Evolutionary conservation across 2,113 vertebrate species (phyloP).

Genomic region (Setophaga petechia): DNA sequence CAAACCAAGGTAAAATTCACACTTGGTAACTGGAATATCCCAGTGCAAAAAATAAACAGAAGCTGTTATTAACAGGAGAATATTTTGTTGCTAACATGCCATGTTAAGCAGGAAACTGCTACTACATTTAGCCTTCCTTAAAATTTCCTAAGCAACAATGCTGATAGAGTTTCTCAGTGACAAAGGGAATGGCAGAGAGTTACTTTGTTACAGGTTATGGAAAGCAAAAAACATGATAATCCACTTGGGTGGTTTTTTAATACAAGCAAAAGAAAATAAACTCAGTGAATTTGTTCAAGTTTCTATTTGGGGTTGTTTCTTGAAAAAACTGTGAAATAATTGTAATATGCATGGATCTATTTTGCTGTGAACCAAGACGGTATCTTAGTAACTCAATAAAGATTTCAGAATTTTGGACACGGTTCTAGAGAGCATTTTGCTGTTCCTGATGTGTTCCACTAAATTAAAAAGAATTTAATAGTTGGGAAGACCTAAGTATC

Average conservation of each 20-base stretch:
- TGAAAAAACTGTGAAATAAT: background rate
- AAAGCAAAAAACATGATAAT: background rate
- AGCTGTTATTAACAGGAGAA: slow-evolving; percentile 43
- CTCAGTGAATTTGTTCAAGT: background rate
- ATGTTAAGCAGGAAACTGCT: background rate
- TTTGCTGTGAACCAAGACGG: background rate
- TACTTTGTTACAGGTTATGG: background rate
- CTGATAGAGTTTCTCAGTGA: background rate
- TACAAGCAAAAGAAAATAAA: background rate
- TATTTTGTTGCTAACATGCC: slow-evolving; percentile 13
- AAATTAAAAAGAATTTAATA: background rate
- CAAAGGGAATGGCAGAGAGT: background rate
- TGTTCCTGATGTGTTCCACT: background rate
- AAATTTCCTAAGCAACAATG: background rate
- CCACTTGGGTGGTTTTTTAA: background rate
- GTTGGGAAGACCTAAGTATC: background rate
- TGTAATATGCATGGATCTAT: background rate
- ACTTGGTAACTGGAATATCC: slow-evolving; percentile 16
- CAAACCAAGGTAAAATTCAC: background rate
- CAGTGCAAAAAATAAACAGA: slow-evolving; percentile 38
- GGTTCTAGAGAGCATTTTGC: background rate
- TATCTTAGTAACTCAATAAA: background rate
- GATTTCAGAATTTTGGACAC: background rate
- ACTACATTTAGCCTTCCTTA: slow-evolving; percentile 16
- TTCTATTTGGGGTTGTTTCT: background rate